A percentile compares a stretch with the other conserved stretches of the same genome.
Evolutionary conservation across 2,113 vertebrate genomes (phyloP).

Genomic region (Ctenodactylus gundi): DNA sequence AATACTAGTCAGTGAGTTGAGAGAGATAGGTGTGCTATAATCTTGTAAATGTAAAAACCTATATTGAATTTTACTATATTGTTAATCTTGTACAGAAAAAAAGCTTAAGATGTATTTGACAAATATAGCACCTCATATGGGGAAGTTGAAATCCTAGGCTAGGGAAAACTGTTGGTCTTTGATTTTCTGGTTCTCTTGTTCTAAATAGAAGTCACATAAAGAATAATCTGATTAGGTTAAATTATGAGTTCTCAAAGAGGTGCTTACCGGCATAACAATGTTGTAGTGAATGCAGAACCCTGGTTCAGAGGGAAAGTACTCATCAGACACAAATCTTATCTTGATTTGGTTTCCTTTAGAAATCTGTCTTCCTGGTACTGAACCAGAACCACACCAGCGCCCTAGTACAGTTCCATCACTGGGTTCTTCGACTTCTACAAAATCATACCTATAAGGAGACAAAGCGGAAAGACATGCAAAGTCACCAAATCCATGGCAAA

Average conservation of each 20-base stretch:
- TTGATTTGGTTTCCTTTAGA: constrained; percentile 95
- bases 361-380: constrained; percentile 87
- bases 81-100: constrained; percentile 34
- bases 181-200: neutral
- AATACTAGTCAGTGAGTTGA: neutral
- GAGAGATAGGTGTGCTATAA: neutral
- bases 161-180: neutral
- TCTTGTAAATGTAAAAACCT: neutral
- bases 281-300: constrained; percentile 96
- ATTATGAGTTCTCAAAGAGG: neutral
- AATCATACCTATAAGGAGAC: constrained; percentile 92
- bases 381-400: constrained; percentile 96
- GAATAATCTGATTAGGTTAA: neutral
- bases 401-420: constrained; percentile 91
- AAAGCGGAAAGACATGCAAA: constrained; percentile 68
- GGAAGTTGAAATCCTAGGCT: neutral
- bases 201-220: constrained; percentile 10
- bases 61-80: neutral
- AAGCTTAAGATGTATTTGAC: neutral
- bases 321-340: constrained; percentile 95
- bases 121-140: constrained; percentile 35
- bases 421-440: constrained; percentile 96
- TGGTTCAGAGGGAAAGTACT: constrained; percentile 96
- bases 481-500: too few relatives aligned
- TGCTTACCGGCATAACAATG: constrained; percentile 90